Percentiles rank a stretch among this genome's conserved stretches.
phyloP scores from a whole-genome alignment of 2,888 invertebrate species.

The Agonum fuliginosum region DNA sequence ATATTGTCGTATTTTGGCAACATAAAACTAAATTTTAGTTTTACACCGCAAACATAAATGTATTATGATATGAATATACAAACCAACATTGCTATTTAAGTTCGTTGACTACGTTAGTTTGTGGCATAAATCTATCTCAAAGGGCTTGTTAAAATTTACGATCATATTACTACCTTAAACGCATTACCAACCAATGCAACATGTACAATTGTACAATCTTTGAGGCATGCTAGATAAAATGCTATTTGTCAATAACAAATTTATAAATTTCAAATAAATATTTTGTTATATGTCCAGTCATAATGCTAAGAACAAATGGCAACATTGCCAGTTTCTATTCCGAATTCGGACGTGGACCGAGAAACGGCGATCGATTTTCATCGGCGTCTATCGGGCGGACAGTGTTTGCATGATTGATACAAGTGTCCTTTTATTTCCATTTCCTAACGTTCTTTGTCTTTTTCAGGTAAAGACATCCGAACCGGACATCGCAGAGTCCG shows the following conservation, averaged over 20 bases:
- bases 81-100: constrained; percentile 36
- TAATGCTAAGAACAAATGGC: neutral
- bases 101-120: constrained; percentile 40
- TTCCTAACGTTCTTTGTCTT: constrained; percentile 47
- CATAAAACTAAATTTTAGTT: constrained; percentile 23
- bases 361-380: constrained; percentile 43
- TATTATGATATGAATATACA: constrained; percentile 51
- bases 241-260: constrained; percentile 15
- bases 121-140: constrained; percentile 18
- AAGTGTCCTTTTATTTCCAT: constrained; percentile 43
- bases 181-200: neutral
- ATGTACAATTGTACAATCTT: constrained; percentile 14
- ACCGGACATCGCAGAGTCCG: constrained; percentile 22
- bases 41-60: constrained; percentile 34
- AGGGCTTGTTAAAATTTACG: constrained; percentile 26
- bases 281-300: neutral
- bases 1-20: constrained; percentile 43
- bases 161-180: neutral
- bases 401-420: constrained; percentile 43
- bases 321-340: neutral
- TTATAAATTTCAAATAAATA: no score
- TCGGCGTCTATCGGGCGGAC: constrained; percentile 22
- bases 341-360: constrained; percentile 1
- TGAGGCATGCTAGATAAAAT: constrained; percentile 19
- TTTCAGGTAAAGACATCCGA: constrained; percentile 47